These are phyloP conservation scores for Cyclophora punctaria DNA, from an alignment of 2,888 invertebrate species.

Conservation along the genomic window DNA sequence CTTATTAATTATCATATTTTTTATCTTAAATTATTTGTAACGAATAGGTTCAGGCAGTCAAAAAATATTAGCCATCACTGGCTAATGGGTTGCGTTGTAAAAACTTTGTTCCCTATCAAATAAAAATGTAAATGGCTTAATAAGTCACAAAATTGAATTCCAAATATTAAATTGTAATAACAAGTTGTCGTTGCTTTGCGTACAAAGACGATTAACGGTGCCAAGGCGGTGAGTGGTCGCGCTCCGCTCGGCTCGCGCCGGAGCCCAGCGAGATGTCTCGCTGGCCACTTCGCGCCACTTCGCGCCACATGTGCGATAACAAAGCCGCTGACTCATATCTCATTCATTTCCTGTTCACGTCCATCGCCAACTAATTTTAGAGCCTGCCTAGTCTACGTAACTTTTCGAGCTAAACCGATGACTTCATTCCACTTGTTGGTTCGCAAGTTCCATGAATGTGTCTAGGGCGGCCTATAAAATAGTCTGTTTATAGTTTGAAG, in stretches of 20 bases:
- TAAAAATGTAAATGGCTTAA: no score
- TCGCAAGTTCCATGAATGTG: no score
- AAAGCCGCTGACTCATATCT: conserved; percentile 48
- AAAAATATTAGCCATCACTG: no score
- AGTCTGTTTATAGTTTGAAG: no score
- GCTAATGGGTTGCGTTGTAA: no score
- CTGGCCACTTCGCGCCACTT: conserved; percentile 31
- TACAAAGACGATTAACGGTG: conserved; percentile 50
- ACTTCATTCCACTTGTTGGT: conserved; percentile 10
- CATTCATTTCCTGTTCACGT: conserved; percentile 55
- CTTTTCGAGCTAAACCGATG: conserved; percentile 14
- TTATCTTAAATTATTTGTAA: no score
- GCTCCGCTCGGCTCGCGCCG: conserved; percentile 25
- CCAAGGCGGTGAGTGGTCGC: conserved; percentile 33
- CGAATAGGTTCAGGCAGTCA: no score
- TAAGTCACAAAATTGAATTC: no score
- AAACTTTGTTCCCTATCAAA: no score
- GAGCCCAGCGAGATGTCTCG: neutral
- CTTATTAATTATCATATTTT: no score
- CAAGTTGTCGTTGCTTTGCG: neutral
- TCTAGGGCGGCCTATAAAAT: no score
- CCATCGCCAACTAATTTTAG: conserved; percentile 35
- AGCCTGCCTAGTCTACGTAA: conserved; percentile 22
- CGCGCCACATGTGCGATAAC: conserved; percentile 36
- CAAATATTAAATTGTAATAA: neutral